Base-by-base conservation (phyloP, 1,140 invertebrate species). In the Glossosoma conforme region DNA sequence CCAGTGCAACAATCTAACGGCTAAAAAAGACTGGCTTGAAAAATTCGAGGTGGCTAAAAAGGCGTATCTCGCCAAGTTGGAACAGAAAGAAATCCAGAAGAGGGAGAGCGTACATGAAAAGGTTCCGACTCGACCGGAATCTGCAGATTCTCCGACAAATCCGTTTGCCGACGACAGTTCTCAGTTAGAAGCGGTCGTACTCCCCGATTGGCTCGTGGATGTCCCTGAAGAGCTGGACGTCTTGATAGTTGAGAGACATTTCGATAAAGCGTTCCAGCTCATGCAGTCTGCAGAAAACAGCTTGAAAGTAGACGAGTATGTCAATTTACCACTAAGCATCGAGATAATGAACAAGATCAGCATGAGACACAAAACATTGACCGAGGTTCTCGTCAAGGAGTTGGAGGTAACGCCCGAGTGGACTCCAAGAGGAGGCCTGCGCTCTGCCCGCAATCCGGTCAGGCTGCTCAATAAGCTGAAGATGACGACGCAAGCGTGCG, bases 171-270 rank as follows among this genome's bases (percentile, higher is more conserved):
- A 81, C 49, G 73, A 77, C 64, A 58, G 67, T 40, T 68, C 81
- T 61, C 69, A 79, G 48, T 69, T 82, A 68, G 72, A 76, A 62
- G 61, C 68, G 59, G 66, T 78, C 44, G 59, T 66, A 2, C 71
- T 83, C 20, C 89, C 89, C 1, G 92, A 96, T 58, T 98, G 95
- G 95, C 67, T 98, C 20, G 63, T 85, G 44, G 94, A 97, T 70
- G 80, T 94, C 0, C 85, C 91, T 14, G 95, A 98, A 67, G 94
- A 98, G 69, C 74, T 99, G 17, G 95, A 99, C 75, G 94, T 97
- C 13, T 85, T 86, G 52, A 93, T 98, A 58, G 96, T 95, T n/a
- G 93, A 98, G 68, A 80, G 96, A 60, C 91, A 97, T 65, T 97
- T 98, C 68, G 93, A 97, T 68, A 89, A 94, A 64, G 93, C 96